Evolutionary conservation across 2,113 vertebrate genomes (phyloP).

Genomic region (Cochlearius cochlearius): DNA sequence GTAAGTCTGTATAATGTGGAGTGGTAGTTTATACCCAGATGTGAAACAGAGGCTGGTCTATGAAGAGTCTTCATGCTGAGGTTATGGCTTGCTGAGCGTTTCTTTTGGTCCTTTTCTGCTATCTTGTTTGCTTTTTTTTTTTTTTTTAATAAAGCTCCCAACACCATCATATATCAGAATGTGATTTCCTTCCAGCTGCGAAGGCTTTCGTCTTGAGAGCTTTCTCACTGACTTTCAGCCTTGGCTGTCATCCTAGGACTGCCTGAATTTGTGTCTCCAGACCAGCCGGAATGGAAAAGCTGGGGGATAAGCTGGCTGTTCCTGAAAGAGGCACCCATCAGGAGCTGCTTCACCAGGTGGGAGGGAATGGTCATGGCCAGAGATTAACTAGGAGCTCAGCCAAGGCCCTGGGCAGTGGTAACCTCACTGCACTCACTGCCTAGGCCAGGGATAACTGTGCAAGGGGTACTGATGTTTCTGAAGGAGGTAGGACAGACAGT

Average conservation of each 20-base stretch:
- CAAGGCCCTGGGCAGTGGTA: background rate
- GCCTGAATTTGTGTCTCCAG: background rate
- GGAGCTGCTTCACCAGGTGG: background rate
- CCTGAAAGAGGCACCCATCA: background rate
- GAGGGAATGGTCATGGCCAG: background rate
- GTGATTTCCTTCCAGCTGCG: background rate
- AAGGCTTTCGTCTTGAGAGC: background rate
- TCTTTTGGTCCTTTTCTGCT: background rate
- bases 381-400: background rate
- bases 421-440: background rate
- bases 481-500: background rate
- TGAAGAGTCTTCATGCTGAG: background rate
- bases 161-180: background rate
- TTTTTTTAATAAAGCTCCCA: background rate
- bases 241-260: background rate
- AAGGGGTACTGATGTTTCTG: background rate
- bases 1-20: background rate
- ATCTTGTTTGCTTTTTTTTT: background rate
- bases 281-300: background rate
- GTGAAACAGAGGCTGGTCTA: background rate
- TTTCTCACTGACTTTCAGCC: background rate
- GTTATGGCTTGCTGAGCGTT: background rate
- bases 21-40: background rate
- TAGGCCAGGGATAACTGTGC: background rate
- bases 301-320: background rate